phyloP scores from a whole-genome alignment of 23 tunicate genomes.

The Phallusia fumigata region DNA sequence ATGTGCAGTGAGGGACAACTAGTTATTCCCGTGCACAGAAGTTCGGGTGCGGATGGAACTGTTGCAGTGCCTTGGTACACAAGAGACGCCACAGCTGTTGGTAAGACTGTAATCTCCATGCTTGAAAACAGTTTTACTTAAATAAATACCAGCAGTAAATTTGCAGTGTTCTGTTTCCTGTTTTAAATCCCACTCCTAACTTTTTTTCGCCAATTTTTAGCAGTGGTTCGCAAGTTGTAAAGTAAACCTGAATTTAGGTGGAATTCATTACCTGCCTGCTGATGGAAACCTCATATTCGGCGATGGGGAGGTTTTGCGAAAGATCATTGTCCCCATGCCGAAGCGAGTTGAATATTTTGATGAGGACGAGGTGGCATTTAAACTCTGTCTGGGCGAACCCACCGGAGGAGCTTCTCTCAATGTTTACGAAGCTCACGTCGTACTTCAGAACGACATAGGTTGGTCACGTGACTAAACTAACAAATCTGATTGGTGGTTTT shows the following conservation, averaged over 20 bases:
- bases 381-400: slow-evolving; percentile 69
- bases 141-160: no score
- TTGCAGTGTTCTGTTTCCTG: no score
- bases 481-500: background rate
- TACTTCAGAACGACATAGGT: slow-evolving; percentile 82
- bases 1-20: slow-evolving; percentile 60
- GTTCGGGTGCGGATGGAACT: slow-evolving; percentile 96
- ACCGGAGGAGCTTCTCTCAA: slow-evolving; percentile 81
- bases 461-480: background rate
- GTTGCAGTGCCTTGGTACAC: slow-evolving; percentile 93
- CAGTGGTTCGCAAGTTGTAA: no score
- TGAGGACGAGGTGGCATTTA: slow-evolving; percentile 78
- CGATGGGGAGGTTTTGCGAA: slow-evolving; percentile 71
- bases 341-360: slow-evolving; percentile 65
- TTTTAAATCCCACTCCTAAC: no score
- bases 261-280: slow-evolving; percentile 77
- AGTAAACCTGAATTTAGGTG: slow-evolving; percentile 45
- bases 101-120: slow-evolving; percentile 23
- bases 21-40: slow-evolving; percentile 84
- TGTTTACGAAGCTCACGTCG: slow-evolving; percentile 55
- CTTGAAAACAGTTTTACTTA: background rate
- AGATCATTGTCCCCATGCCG: slow-evolving; percentile 84
- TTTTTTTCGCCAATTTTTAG: no score
- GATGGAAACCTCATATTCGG: slow-evolving; percentile 89
- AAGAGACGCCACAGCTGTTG: slow-evolving; percentile 77